Evolutionary conservation across 2,113 vertebrate species (phyloP).

Genomic region (Hippocampus comes): DNA sequence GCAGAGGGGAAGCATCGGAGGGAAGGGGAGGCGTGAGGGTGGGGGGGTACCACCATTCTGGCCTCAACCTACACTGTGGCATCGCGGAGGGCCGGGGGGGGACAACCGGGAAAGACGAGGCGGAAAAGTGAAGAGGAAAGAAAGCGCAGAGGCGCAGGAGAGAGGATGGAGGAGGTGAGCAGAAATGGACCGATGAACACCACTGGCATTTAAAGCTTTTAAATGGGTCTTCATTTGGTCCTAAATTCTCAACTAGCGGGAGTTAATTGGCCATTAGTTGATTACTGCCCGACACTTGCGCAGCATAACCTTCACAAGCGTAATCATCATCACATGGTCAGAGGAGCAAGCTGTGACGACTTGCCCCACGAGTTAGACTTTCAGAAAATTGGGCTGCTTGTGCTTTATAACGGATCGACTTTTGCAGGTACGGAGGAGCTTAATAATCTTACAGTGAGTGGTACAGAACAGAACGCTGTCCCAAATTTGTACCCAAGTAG

Average conservation of each 20-base stretch:
- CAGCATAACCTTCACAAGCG: constrained; percentile 71
- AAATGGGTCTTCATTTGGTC: constrained; percentile 42
- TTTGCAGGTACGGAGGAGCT: not conserved
- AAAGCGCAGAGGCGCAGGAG: too few species aligned
- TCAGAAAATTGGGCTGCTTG: constrained; percentile 25
- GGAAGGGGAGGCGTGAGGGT: constrained; percentile 73
- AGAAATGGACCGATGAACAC: constrained; percentile 38
- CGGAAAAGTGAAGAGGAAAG: too few species aligned
- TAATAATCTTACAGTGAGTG: not conserved
- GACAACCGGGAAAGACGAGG: too few species aligned
- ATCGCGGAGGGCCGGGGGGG: too few species aligned
- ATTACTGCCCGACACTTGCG: constrained; percentile 61
- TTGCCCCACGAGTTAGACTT: constrained; percentile 36
- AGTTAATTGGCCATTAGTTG: constrained; percentile 71
- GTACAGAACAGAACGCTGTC: too few species aligned
- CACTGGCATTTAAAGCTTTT: constrained; percentile 51
- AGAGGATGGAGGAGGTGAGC: too few species aligned
- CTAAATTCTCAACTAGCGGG: constrained; percentile 52
- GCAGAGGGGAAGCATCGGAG: constrained; percentile 86
- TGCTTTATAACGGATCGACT: constrained; percentile 23
- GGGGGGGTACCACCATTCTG: too few species aligned
- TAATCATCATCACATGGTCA: constrained; percentile 60
- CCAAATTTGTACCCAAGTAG: too few species aligned
- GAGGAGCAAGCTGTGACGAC: constrained; percentile 61
- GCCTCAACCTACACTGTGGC: too few species aligned